These are phyloP conservation scores for Corythaixoides concolor DNA, from an alignment of 2,113 vertebrate genomes.

Conservation along the genomic window DNA sequence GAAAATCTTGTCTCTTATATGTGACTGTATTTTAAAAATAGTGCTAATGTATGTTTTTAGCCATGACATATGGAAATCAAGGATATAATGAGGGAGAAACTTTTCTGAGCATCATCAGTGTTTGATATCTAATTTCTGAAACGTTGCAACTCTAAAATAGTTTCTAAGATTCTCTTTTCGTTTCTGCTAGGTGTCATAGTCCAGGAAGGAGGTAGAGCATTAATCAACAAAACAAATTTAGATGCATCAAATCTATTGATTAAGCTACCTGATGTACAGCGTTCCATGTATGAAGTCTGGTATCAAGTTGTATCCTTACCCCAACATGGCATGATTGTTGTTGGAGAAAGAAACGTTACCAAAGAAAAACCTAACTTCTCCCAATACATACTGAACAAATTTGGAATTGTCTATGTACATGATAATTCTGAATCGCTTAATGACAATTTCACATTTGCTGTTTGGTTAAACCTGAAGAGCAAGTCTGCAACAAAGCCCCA, in stretches of 20 bases:
- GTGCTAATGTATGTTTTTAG: background rate
- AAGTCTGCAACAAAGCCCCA: conserved; percentile 77
- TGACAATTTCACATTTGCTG: conserved; percentile 83
- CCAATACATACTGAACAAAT: conserved; percentile 84
- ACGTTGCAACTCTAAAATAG: background rate
- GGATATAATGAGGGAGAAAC: background rate
- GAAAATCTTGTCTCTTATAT: background rate
- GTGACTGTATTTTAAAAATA: background rate
- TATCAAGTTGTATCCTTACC: conserved; percentile 86
- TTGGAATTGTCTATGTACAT: conserved; percentile 84
- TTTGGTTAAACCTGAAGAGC: conserved; percentile 85
- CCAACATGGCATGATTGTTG: conserved; percentile 79
- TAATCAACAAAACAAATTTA: conserved; percentile 82
- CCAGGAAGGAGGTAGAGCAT: conserved; percentile 81
- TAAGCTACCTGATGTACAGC: conserved; percentile 78
- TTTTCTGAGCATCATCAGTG: background rate
- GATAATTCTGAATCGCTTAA: conserved; percentile 85
- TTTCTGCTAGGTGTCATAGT: conserved; percentile 78
- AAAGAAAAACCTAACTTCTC: conserved; percentile 89
- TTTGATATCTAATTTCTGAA: background rate
- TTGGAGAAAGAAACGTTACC: conserved; percentile 85
- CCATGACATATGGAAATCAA: background rate
- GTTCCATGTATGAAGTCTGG: conserved; percentile 85
- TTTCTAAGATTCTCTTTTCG: background rate
- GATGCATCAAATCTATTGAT: conserved; percentile 88